These are phyloP conservation scores for Meloidogyne exigua DNA, from an alignment of 1,140 invertebrate genomes.

Conservation along the genomic window DNA sequence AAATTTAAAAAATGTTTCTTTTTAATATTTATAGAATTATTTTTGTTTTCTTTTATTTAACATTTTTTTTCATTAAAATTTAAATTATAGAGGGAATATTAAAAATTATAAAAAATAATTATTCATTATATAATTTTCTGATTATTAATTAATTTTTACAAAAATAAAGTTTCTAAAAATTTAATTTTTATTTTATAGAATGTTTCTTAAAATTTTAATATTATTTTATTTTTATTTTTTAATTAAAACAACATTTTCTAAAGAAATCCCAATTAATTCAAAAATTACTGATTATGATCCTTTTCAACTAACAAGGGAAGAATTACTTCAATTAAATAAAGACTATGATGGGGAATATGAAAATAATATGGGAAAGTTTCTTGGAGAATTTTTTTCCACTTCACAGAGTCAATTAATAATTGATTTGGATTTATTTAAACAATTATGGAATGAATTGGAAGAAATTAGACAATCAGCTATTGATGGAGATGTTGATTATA, in stretches of 20 bases:
- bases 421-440: slow-evolving; percentile 58
- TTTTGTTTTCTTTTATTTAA: too few species aligned
- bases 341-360: background rate
- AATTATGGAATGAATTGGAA: slow-evolving; percentile 45
- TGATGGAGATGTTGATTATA: slow-evolving; percentile 45
- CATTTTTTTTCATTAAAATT: too few species aligned
- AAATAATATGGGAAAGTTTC: slow-evolving; percentile 37
- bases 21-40: background rate
- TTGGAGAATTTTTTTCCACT: slow-evolving; percentile 56
- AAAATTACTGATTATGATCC: background rate
- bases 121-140: too few species aligned
- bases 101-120: too few species aligned
- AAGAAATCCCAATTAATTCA: background rate
- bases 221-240: background rate
- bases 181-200: background rate
- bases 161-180: too few species aligned
- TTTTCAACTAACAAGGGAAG: slow-evolving; percentile 11
- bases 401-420: slow-evolving; percentile 57
- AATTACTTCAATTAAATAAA: slow-evolving; percentile 17
- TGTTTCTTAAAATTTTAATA: background rate
- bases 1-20: too few species aligned
- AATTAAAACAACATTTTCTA: background rate
- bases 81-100: too few species aligned
- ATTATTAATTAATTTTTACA: too few species aligned
- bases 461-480: slow-evolving; percentile 28